A percentile compares a stretch with the other conserved stretches of the same genome.
These are phyloP conservation scores for Anguilla pacifica DNA, from an alignment of 2,797 vertebrate genomes.

Conservation along the genomic window DNA sequence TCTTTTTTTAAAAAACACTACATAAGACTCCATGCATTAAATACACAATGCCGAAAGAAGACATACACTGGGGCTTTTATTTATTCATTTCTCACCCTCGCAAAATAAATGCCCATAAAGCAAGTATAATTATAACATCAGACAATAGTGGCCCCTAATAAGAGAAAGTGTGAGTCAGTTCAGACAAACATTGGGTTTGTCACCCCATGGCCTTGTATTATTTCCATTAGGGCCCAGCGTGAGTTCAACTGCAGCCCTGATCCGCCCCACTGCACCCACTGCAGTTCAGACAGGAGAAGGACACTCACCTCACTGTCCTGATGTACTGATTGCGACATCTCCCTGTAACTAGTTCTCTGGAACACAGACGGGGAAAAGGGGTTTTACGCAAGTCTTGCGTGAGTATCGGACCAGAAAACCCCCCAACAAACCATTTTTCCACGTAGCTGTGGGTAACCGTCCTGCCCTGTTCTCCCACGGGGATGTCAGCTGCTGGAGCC, in stretches of 20 bases:
- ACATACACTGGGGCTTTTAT: neutral
- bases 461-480: conserved; percentile 34
- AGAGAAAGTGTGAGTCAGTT: neutral
- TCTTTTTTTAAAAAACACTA: conserved; percentile 1
- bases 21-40: neutral
- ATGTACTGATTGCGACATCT: conserved; percentile 51
- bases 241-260: neutral
- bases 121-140: too few relatives aligned
- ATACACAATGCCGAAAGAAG: neutral
- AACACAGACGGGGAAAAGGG: conserved; percentile 28
- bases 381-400: neutral
- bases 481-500: conserved; percentile 56
- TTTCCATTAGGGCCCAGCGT: neutral
- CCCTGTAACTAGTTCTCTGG: conserved; percentile 46
- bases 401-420: neutral
- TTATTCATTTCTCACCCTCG: too few relatives aligned
- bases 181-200: neutral
- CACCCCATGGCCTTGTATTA: neutral
- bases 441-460: neutral
- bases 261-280: neutral
- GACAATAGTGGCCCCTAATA: neutral
- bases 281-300: neutral
- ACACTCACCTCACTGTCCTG: conserved; percentile 55
- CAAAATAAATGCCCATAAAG: too few relatives aligned
- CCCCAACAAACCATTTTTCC: conserved; percentile 9